phyloP scores from a whole-genome alignment of 2,113 vertebrate genomes.

The Brachirus orientalis region DNA sequence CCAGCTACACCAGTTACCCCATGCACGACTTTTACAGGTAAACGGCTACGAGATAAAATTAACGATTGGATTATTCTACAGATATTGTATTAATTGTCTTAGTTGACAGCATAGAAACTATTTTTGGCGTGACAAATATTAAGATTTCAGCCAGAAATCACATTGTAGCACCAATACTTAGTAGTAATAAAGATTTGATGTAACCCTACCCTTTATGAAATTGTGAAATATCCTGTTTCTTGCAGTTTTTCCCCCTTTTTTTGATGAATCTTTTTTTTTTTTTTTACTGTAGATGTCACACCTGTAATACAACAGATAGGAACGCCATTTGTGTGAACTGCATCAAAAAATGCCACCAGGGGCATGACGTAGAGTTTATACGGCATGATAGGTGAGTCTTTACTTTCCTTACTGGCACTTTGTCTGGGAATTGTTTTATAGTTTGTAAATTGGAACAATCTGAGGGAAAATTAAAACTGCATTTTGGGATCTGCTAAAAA shows the following conservation, averaged over 20 bases:
- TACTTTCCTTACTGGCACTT: neutral
- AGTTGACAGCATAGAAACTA: no score
- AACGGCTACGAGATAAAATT: neutral
- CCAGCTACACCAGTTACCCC: conserved; percentile 99
- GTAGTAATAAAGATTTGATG: neutral
- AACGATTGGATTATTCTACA: neutral
- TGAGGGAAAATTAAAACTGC: no score
- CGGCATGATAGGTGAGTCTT: conserved; percentile 95
- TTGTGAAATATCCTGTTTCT: no score
- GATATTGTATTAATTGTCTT: neutral
- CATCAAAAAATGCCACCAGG: conserved; percentile 99
- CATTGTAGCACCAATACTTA: neutral
- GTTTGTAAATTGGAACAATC: no score
- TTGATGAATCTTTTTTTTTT: neutral
- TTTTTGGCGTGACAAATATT: no score
- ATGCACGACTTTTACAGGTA: conserved; percentile 99
- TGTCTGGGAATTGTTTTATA: no score
- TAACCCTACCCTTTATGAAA: neutral
- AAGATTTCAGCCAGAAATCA: no score
- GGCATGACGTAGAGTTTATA: conserved; percentile 99
- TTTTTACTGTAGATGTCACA: conserved; percentile 90
- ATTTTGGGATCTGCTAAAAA: no score
- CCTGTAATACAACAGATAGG: conserved; percentile 98
- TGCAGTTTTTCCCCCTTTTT: neutral
- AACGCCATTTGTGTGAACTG: conserved; percentile 99